Base-by-base conservation (phyloP, 2,888 invertebrate species). In the Eristalis pertinax region DNA sequence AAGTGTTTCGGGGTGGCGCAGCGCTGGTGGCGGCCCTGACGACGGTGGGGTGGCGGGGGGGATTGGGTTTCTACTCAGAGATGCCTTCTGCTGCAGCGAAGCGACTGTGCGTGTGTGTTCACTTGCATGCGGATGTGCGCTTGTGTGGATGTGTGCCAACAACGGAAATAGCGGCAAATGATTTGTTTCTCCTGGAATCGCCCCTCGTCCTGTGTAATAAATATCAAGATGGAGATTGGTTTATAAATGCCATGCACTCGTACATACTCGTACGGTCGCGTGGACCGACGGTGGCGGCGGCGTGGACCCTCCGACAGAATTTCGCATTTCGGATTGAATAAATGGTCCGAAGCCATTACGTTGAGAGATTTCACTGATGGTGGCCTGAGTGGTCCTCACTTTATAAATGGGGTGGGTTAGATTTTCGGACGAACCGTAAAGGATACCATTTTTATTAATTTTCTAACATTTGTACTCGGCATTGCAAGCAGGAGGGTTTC, bases 291-390 rank as follows among this genome's bases (percentile, higher is more conserved):
- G 32, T 38, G 32, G 13, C 22, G 74, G 38, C 68, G 63, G 65
- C 50, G 19, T 22, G 26, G 24, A 19, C 68, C 69, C 56, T 72
- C 74, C 75, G 65, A 77, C 75, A 70, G 76, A 76, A 84, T 84
- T 50, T 50, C 50, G 50, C 50, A 50, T 19, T 50, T 84, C 38
- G 80, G 87, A 87, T 83, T 82, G 84, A 88, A 89, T 87, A 89
- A 89, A 89, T 89, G 89, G 86, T 88, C 82, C 79, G 79, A 89
- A 87, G 82, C 89, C 87, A 89, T 89, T 89, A 89, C 82, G 88
- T 80, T 89, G 81, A 82, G 86, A 88, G 88, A 87, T 86, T 80
- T 73, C n/a, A 56, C 56, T 63, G 72, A 69, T 67, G 62, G 35
- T 38, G 56, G 43, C 74, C 74, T 13, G 63, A 67, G 67, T 64